Conservation (phyloP, 2,797 vertebrate species). For the Emydoidea blandingii region DNA sequence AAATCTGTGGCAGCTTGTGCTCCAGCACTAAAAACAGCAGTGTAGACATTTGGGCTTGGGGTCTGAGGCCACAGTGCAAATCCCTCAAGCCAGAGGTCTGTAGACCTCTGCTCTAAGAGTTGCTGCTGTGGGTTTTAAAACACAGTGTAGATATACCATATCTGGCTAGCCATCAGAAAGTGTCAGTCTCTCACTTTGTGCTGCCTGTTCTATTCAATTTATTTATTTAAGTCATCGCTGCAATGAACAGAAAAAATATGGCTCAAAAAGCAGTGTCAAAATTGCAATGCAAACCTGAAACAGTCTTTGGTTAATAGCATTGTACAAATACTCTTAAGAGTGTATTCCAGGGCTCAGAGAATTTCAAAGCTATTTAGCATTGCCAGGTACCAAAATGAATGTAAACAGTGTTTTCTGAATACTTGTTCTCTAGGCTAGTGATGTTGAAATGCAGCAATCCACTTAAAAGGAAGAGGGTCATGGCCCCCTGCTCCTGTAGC, state of each 20-base stretch:
- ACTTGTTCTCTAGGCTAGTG: not conserved
- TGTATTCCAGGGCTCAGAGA: not conserved
- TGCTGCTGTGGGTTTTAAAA: too few species aligned
- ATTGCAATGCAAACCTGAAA: not conserved
- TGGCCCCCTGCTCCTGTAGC: not conserved
- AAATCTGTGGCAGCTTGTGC: too few species aligned
- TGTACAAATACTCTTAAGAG: not conserved
- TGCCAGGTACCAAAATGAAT: not conserved
- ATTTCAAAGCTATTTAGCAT: not conserved
- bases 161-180: not conserved
- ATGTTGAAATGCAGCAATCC: not conserved
- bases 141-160: not conserved
- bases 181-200: conserved; percentile 2
- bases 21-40: too few species aligned
- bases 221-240: not conserved
- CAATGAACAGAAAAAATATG: not conserved
- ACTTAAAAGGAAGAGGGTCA: not conserved
- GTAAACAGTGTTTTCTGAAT: not conserved
- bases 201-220: not conserved
- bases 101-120: too few species aligned
- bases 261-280: not conserved
- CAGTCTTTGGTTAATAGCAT: not conserved
- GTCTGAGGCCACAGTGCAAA: too few species aligned
- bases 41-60: too few species aligned
- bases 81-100: too few species aligned